Conservation (phyloP, 2,888 invertebrate genomes). For the Dryobotodes eremita region DNA sequence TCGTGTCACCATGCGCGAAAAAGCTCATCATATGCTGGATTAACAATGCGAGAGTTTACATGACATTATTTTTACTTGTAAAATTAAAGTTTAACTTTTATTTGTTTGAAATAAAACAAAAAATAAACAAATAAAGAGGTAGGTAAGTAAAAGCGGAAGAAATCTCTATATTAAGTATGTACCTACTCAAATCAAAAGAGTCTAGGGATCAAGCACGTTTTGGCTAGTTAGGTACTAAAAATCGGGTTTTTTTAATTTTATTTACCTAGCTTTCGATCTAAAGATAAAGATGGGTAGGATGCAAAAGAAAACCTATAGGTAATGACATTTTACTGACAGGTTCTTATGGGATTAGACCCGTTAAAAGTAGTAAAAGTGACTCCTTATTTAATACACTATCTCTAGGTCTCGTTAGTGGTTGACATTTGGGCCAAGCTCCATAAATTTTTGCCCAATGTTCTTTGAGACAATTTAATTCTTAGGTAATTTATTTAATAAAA, state of each 20-base stretch:
- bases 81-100: background rate
- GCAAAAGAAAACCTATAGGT: background rate
- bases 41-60: constrained; percentile 25
- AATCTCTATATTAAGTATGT: background rate
- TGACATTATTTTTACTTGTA: constrained; percentile 24
- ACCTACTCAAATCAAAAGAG: too few species aligned
- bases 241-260: too few species aligned
- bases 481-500: background rate
- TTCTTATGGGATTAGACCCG: background rate
- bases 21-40: constrained; percentile 46
- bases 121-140: too few species aligned
- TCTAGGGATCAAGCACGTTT: too few species aligned
- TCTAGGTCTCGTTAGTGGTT: background rate
- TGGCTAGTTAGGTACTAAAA: too few species aligned
- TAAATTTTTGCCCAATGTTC: background rate
- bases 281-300: background rate
- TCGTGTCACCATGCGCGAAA: constrained; percentile 42
- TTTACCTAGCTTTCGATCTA: background rate
- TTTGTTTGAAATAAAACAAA: background rate
- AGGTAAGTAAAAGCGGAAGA: background rate
- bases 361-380: background rate
- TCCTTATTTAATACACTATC: background rate
- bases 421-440: background rate
- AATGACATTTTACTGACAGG: background rate
- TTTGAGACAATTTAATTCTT: background rate